A percentile compares a stretch with the other conserved stretches of the same genome.
These are phyloP conservation scores for Pyrgilauda ruficollis DNA, from an alignment of 2,113 vertebrate genomes.

Conservation along the genomic window DNA sequence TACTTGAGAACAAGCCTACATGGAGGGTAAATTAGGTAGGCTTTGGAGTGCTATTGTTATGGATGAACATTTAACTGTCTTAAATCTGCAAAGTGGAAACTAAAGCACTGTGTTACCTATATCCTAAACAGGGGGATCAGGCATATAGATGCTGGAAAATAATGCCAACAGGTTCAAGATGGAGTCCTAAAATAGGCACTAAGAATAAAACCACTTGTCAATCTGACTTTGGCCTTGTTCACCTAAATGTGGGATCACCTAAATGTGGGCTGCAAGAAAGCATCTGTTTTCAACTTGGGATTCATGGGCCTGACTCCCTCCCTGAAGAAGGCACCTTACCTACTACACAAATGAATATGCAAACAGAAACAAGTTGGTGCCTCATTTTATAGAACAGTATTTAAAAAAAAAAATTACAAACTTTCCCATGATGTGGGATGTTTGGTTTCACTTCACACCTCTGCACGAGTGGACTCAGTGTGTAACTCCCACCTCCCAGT, in stretches of 20 bases:
- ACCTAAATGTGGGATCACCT: background rate
- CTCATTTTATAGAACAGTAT: background rate
- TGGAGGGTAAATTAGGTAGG: accelerated
- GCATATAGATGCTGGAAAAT: background rate
- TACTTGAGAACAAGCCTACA: background rate
- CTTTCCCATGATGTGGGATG: background rate
- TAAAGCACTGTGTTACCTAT: background rate
- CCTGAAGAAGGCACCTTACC: background rate
- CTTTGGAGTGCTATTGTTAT: background rate
- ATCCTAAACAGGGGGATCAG: background rate
- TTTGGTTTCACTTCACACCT: background rate
- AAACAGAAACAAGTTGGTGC: background rate
- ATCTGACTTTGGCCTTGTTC: background rate
- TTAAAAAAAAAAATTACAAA: background rate
- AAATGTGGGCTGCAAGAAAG: background rate
- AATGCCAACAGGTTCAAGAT: background rate
- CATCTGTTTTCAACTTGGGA: background rate
- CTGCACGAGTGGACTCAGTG: accelerated
- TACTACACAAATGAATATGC: background rate
- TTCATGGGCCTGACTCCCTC: background rate
- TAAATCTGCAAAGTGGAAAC: background rate
- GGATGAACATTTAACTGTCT: background rate
- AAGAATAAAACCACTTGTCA: background rate
- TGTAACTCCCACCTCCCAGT: background rate
- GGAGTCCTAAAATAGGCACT: background rate